These are phyloP conservation scores for Eremophila alpestris DNA, from an alignment of 2,797 vertebrate species.

Conservation along the genomic window DNA sequence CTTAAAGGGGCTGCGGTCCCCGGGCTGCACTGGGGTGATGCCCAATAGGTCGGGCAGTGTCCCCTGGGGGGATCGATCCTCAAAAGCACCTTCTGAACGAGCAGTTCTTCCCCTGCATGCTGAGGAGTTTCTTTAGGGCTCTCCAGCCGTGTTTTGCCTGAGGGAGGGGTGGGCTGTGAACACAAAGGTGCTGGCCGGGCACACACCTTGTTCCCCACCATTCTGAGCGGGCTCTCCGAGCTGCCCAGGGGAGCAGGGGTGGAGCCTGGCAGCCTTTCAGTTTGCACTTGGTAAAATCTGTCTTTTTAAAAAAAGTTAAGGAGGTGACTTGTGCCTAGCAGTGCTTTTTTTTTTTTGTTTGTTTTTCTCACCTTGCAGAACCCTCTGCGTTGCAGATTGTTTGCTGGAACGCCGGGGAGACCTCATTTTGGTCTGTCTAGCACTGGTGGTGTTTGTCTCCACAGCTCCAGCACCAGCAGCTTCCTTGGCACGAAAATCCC, in stretches of 20 bases:
- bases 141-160: background rate
- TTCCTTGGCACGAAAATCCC: background rate
- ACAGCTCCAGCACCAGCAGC: fast-evolving
- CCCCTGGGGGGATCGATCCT: fast-evolving
- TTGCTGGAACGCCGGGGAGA: background rate
- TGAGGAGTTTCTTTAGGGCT: background rate
- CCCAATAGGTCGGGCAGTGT: fast-evolving
- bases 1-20: background rate
- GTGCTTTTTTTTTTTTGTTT: background rate
- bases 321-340: background rate
- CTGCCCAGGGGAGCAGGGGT: background rate
- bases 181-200: fast-evolving
- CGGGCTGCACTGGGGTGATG: background rate
- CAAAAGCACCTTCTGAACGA: background rate
- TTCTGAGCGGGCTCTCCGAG: fast-evolving
- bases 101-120: background rate
- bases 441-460: fast-evolving
- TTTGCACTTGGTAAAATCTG: background rate
- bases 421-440: background rate
- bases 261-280: background rate
- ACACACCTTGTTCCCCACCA: fast-evolving
- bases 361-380: background rate
- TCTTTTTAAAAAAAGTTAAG: background rate
- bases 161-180: background rate
- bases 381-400: background rate